Evolutionary conservation across 2,888 invertebrate species (phyloP).

Genomic region (Leptinotarsa rubiginosa): DNA sequence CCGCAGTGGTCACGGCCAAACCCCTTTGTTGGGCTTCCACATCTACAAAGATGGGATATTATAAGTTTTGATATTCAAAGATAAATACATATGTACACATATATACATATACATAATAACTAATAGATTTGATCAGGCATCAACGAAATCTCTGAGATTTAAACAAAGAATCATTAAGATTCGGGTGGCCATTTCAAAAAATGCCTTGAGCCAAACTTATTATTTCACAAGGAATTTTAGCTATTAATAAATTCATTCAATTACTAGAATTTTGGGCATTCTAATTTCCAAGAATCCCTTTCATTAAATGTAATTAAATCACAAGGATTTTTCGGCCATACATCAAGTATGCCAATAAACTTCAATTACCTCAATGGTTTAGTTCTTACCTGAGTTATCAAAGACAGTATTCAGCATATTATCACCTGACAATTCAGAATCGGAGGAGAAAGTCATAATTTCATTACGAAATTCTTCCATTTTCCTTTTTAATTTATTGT

Average conservation of each 20-base stretch:
- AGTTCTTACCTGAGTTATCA: too few relatives aligned
- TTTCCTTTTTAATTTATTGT: background rate
- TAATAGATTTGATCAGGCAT: background rate
- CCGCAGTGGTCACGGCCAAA: background rate
- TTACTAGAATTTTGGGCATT: background rate
- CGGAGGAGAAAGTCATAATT: too few relatives aligned
- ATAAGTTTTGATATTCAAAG: background rate
- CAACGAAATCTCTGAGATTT: background rate
- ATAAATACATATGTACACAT: background rate
- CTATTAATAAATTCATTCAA: background rate
- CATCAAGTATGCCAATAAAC: too few relatives aligned
- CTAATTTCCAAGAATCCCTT: too few relatives aligned
- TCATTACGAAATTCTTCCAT: background rate
- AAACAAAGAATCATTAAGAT: background rate
- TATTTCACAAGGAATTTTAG: background rate
- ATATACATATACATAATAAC: background rate
- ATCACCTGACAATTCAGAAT: too few relatives aligned
- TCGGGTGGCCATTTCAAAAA: background rate
- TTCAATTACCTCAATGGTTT: background rate
- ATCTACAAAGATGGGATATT: background rate
- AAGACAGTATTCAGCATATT: too few relatives aligned
- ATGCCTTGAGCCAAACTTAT: background rate
- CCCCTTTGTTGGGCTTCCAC: too few relatives aligned
- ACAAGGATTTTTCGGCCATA: too few relatives aligned
- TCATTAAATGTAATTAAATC: too few relatives aligned